phyloP scores from a whole-genome alignment of 1,140 invertebrate species.

The Aphaenogaster rudis region DNA sequence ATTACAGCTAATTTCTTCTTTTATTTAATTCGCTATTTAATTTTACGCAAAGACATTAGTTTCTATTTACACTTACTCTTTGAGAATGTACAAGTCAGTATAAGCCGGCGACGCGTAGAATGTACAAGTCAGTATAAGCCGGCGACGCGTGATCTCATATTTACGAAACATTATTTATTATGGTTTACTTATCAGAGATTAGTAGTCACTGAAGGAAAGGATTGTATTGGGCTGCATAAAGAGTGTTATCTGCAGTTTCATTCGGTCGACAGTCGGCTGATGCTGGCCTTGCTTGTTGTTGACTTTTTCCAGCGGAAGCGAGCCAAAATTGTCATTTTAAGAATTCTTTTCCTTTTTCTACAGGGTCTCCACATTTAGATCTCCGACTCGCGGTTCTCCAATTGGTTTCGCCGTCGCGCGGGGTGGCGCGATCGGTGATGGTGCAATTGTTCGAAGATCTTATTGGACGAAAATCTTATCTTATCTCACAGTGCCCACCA shows the following conservation, averaged over 20 bases:
- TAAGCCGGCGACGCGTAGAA: background rate
- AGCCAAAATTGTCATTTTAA: background rate
- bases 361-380: background rate
- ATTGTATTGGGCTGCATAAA: background rate
- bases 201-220: background rate
- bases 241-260: background rate
- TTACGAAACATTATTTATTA: background rate
- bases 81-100: background rate
- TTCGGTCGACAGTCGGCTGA: background rate
- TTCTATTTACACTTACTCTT: background rate
- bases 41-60: background rate
- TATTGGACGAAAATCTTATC: slow-evolving; percentile 67
- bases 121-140: background rate
- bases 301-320: background rate
- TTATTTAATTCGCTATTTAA: background rate
- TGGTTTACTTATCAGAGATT: background rate
- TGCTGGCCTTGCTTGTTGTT: background rate
- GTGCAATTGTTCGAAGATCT: slow-evolving; percentile 32
- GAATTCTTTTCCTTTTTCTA: background rate
- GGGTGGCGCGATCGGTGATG: slow-evolving; percentile 7
- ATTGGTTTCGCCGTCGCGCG: background rate
- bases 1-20: background rate
- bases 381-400: background rate
- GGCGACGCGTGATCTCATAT: too few species aligned
- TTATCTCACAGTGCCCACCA: background rate